Conservation (phyloP, 2,113 vertebrate genomes). For the Pluvianellus socialis region DNA sequence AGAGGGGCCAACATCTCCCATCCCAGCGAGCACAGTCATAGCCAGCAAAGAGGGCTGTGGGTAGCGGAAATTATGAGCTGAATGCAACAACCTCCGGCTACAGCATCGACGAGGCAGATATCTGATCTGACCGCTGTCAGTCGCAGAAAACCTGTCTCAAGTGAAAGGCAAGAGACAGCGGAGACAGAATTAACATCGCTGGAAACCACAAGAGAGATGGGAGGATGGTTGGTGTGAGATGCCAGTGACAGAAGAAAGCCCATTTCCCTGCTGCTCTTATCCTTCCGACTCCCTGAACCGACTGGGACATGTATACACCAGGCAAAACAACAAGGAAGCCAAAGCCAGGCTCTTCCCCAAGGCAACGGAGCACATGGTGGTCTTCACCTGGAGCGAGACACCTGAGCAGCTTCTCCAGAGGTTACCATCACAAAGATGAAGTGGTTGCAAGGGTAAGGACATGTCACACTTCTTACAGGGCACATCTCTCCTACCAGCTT, state of each 20-base stretch:
- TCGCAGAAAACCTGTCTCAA: not conserved
- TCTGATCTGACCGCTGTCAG: not conserved
- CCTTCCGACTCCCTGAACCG: not conserved
- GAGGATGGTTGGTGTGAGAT: not conserved
- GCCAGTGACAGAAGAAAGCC: not conserved
- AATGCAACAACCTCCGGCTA: not conserved
- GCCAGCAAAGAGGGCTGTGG: not conserved
- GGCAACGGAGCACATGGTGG: not conserved
- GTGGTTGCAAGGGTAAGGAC: not conserved
- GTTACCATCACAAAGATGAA: not conserved
- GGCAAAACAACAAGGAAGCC: not conserved
- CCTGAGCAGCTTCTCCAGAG: not conserved
- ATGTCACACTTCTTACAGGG: not conserved
- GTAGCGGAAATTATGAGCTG: not conserved
- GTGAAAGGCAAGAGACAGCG: not conserved
- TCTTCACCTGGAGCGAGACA: not conserved
- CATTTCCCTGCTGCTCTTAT: not conserved
- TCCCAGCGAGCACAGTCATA: rapidly evolving
- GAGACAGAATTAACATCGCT: not conserved
- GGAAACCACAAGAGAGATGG: not conserved
- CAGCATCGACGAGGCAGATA: not conserved
- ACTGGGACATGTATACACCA: not conserved
- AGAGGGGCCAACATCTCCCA: not conserved
- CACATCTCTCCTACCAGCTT: not conserved
- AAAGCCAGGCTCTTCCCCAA: not conserved